Evolutionary conservation across 1,140 invertebrate species (phyloP), one percentile per base, ranked within the genome.

Genomic region (Streblospio benedicti): DNA sequence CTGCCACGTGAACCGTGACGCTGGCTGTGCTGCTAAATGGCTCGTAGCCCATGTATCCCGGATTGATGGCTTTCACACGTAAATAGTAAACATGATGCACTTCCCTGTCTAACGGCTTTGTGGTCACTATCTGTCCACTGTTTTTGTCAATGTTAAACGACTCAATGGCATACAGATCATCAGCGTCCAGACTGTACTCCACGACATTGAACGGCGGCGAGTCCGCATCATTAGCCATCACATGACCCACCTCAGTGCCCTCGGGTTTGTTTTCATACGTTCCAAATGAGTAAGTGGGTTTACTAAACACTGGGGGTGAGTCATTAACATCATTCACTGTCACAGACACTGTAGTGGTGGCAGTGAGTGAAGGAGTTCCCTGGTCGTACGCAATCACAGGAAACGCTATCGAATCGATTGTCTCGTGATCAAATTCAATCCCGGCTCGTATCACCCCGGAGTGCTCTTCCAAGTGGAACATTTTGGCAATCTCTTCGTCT

Each of bases 311-410:
- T 0, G 89, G 88, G 30, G 83, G 84, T 32, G 89, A 75, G 74
- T 90, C 87, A 64, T 90, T 88, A 60, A 85, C 86, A 68, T 90
- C 88, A 75, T 71, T 66, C 5, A 97, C 90, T 6, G 87, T 91
- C 35, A 97, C 90, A 73, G 93, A 90, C 14, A 98, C 93, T 41
- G 84, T 87, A 81, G 97, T 87, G 12, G 52, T 45, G 20, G 86
- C 93, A n/a, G 66, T 67, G 47, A 92, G 74, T 0, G 93, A 90
- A 0, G 93, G 93, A 9, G 83, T 85, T 1, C 95, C 95, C 0
- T 93, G 93, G 73, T 98, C 96, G 30, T 88, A 77, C 0, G 95
- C 96, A 76, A 96, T 90, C 55, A 98, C 90, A 2, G 91, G 82
- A 62, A 98, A 80, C 69, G 85, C 86, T 70, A 97, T 97, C 23